phyloP scores from a whole-genome alignment of 2,797 vertebrate genomes.

The Melanotaenia nigrans region DNA sequence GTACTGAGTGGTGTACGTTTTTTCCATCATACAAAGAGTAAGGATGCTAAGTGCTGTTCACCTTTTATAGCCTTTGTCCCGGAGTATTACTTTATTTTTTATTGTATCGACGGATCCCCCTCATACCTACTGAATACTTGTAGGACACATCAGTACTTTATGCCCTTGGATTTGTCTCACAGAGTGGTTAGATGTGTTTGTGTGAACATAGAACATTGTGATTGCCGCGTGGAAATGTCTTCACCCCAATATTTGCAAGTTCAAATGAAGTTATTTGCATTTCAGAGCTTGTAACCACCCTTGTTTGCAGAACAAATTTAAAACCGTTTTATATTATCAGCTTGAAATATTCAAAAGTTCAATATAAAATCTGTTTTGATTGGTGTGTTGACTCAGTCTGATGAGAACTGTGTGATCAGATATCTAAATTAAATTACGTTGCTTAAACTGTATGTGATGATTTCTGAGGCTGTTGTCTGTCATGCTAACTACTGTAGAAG shows the following conservation, averaged over 20 bases:
- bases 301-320: not conserved
- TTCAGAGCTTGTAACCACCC: not conserved
- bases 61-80: slow-evolving; percentile 45
- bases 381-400: no score
- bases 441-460: not conserved
- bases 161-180: slow-evolving; percentile 7
- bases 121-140: not conserved
- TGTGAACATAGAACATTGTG: not conserved
- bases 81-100: slow-evolving; percentile 10
- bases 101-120: slow-evolving; percentile 11
- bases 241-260: not conserved
- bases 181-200: not conserved
- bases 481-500: not conserved
- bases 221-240: slow-evolving; percentile 2
- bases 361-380: no score
- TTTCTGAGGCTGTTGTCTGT: not conserved
- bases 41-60: slow-evolving; percentile 32
- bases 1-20: slow-evolving; percentile 34
- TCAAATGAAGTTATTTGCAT: not conserved
- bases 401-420: not conserved
- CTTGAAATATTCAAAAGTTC: no score
- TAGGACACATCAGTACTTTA: not conserved
- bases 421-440: not conserved
- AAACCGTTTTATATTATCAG: not conserved
- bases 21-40: slow-evolving; percentile 32